phyloP scores from a whole-genome alignment of 2,113 vertebrate species.

The Eira barbara region DNA sequence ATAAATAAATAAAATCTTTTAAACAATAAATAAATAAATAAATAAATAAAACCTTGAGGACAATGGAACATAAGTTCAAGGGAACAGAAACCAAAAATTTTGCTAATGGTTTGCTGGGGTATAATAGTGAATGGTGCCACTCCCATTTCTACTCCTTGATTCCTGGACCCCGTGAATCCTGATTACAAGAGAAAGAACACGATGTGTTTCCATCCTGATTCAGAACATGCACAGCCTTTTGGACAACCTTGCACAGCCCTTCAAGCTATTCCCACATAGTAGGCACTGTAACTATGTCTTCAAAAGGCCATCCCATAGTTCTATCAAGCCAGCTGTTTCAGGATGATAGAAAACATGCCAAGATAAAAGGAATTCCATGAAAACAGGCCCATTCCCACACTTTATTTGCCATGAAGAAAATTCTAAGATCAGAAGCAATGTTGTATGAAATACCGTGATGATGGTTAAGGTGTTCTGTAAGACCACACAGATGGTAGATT shows the following conservation, averaged over 20 bases:
- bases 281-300: background rate
- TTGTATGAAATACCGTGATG: background rate
- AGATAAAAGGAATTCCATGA: background rate
- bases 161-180: background rate
- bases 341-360: background rate
- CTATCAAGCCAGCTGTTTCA: background rate
- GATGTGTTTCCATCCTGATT: background rate
- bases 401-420: background rate
- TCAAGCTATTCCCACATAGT: background rate
- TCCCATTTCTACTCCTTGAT: background rate
- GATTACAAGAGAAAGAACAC: background rate
- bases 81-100: background rate
- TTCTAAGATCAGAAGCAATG: background rate
- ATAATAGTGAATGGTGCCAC: background rate
- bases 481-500: background rate
- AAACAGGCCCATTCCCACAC: background rate
- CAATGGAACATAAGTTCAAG: background rate
- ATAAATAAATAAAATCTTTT: no score
- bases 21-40: no score
- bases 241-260: background rate
- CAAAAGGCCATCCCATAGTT: background rate
- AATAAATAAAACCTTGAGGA: background rate
- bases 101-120: background rate
- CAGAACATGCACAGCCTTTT: background rate
- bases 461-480: background rate